Evolutionary conservation across 2,113 vertebrate genomes (phyloP).

Genomic region (Edolisoma coerulescens): DNA sequence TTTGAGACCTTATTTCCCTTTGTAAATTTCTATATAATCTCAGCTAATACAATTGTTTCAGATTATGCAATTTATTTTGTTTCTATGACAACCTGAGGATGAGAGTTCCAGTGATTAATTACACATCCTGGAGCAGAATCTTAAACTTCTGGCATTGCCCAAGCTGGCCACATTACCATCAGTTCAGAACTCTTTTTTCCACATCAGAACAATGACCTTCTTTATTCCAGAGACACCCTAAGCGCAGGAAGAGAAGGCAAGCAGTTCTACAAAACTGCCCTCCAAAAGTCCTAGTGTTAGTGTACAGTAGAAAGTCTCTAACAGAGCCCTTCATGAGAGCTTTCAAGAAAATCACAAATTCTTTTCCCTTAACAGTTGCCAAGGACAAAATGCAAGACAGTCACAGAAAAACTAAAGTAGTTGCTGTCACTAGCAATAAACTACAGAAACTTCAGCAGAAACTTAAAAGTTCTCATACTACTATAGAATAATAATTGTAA

Average conservation of each 20-base stretch:
- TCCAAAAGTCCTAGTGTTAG: not conserved
- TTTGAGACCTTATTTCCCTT: not conserved
- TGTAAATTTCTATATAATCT: not conserved
- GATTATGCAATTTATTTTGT: not conserved
- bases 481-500: not conserved
- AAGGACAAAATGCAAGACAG: constrained; percentile 9
- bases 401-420: not conserved
- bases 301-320: not conserved
- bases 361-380: not conserved
- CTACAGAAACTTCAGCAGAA: not conserved
- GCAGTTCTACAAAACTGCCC: not conserved
- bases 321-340: not conserved
- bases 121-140: not conserved
- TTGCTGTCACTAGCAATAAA: not conserved
- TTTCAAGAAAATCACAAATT: not conserved
- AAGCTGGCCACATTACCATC: not conserved
- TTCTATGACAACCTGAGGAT: not conserved
- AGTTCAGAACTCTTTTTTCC: not conserved
- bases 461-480: not conserved
- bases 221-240: not conserved
- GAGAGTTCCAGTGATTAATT: not conserved
- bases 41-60: not conserved
- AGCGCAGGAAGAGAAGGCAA: not conserved
- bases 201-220: not conserved
- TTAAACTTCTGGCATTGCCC: not conserved